Percentiles rank a stretch among this genome's conserved stretches.
These are phyloP conservation scores for Oligia fasciuncula DNA, from an alignment of 2,888 invertebrate genomes.

Conservation along the genomic window DNA sequence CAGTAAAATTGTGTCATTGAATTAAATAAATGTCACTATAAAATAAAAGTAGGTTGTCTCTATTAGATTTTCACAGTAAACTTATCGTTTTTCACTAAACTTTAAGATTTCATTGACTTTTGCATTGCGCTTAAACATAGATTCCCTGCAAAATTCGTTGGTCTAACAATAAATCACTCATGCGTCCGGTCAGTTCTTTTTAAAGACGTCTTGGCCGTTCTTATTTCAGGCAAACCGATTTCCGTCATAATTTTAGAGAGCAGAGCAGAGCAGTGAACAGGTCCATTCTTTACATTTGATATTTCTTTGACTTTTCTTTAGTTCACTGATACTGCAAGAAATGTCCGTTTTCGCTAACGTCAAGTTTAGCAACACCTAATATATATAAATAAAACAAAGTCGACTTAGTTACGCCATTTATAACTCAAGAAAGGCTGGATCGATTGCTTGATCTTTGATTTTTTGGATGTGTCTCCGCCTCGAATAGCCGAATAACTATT, in stretches of 20 bases:
- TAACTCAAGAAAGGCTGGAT: too few species aligned
- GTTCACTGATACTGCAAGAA: too few species aligned
- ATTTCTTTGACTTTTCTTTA: background rate
- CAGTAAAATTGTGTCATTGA: too few species aligned
- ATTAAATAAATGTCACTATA: too few species aligned
- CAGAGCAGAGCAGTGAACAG: too few species aligned
- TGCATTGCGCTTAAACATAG: too few species aligned
- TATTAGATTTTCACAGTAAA: background rate
- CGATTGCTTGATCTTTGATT: too few species aligned
- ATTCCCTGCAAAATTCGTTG: background rate
- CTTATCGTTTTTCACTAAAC: background rate
- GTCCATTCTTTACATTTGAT: background rate
- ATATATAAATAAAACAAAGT: too few species aligned
- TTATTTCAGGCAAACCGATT: slow-evolving; percentile 17
- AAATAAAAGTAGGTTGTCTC: background rate
- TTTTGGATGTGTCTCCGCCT: too few species aligned
- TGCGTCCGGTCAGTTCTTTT: background rate
- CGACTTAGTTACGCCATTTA: too few species aligned
- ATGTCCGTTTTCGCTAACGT: background rate
- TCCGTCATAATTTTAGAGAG: slow-evolving; percentile 3
- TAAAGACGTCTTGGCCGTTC: background rate
- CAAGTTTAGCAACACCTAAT: background rate
- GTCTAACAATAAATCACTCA: background rate
- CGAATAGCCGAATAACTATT: too few species aligned
- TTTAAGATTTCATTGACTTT: background rate